These are phyloP conservation scores for Drosophila malerkotliana DNA, from an alignment of 1,140 invertebrate species.

Conservation along the genomic window DNA sequence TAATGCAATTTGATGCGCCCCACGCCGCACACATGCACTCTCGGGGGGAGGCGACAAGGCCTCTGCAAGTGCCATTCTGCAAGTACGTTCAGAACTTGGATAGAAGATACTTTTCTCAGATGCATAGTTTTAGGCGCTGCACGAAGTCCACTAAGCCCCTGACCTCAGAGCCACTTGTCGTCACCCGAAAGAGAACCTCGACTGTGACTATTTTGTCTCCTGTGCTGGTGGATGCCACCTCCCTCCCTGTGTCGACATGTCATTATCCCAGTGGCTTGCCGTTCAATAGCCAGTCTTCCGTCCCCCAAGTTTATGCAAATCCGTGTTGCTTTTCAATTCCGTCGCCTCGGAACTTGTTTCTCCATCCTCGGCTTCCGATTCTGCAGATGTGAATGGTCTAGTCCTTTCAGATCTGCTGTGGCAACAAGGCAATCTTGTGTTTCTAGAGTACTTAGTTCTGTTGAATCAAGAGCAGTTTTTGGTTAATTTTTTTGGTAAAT, in stretches of 20 bases:
- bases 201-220: background rate
- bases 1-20: conserved; percentile 78
- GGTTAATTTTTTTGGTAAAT: too few relatives aligned
- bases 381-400: too few relatives aligned
- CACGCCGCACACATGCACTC: conserved; percentile 61
- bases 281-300: conserved; percentile 52
- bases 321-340: conserved; percentile 74
- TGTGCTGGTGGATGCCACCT: too few relatives aligned
- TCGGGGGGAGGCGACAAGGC: conserved; percentile 37
- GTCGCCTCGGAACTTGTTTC: conserved; percentile 56
- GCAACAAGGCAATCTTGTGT: conserved; percentile 75
- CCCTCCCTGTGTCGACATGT: conserved; percentile 19
- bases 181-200: background rate
- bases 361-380: background rate
- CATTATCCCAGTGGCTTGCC: conserved; percentile 67
- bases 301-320: too few relatives aligned
- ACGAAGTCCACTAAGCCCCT: conserved; percentile 41
- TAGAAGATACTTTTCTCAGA: conserved; percentile 70
- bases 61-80: background rate
- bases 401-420: conserved; percentile 10
- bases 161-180: conserved; percentile 7
- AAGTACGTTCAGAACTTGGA: conserved; percentile 58
- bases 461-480: too few relatives aligned
- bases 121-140: conserved; percentile 74
- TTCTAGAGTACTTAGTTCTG: conserved; percentile 53